Conservation (phyloP, 2,113 vertebrate genomes). For the Mixornis gularis region DNA sequence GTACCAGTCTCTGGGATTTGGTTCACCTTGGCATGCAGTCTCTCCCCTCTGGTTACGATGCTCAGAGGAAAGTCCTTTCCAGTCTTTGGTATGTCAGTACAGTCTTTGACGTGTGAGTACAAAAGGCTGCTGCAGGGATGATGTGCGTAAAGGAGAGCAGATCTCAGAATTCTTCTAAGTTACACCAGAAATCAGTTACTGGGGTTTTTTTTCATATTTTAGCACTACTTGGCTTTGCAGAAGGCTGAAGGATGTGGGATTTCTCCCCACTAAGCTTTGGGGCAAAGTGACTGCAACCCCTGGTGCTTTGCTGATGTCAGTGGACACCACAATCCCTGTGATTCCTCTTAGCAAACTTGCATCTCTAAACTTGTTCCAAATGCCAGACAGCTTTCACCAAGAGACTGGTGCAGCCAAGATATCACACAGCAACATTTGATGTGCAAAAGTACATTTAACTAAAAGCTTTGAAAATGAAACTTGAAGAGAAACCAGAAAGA, state of each 20-base stretch:
- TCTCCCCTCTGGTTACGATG: background rate
- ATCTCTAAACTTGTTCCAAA: background rate
- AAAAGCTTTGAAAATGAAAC: background rate
- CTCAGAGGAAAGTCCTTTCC: background rate
- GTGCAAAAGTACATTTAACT: background rate
- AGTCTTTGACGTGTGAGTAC: background rate
- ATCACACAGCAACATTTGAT: background rate
- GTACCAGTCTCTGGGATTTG: background rate
- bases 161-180: background rate
- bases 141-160: background rate
- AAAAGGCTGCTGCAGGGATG: background rate
- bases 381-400: background rate
- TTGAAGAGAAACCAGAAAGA: background rate
- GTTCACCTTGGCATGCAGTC: background rate
- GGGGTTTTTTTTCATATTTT: background rate
- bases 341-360: background rate
- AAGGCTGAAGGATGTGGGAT: background rate
- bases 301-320: background rate
- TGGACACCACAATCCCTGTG: rapidly evolving
- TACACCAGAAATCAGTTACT: background rate
- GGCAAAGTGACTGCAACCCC: background rate
- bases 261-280: background rate
- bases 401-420: background rate
- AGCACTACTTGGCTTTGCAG: background rate
- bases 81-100: background rate